Percentiles rank a stretch among this genome's conserved stretches.
These are phyloP conservation scores for Osmerus eperlanus DNA, from an alignment of 2,113 vertebrate species.

Conservation along the genomic window DNA sequence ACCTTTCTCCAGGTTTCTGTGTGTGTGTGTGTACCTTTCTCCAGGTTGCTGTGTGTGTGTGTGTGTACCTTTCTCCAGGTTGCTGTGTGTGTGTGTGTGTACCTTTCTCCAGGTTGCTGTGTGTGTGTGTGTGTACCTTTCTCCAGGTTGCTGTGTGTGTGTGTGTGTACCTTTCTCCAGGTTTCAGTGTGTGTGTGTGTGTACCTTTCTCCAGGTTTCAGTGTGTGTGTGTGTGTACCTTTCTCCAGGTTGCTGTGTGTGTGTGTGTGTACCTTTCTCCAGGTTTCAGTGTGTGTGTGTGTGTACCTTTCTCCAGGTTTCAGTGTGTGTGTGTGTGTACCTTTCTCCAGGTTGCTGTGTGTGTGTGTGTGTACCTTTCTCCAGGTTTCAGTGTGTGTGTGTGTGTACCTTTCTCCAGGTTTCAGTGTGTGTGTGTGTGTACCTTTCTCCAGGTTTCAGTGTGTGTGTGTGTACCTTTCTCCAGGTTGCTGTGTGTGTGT, in stretches of 20 bases:
- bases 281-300: conserved; percentile 72
- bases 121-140: neutral
- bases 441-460: too few species aligned
- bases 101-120: too few species aligned
- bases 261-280: conserved; percentile 79
- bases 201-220: too few species aligned
- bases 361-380: conserved; percentile 76
- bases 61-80: conserved; percentile 84
- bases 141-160: too few species aligned
- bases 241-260: too few species aligned
- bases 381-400: conserved; percentile 75
- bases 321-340: neutral
- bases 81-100: conserved; percentile 53
- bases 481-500: conserved; percentile 75
- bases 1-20: too few species aligned
- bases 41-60: neutral
- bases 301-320: too few species aligned
- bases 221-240: neutral
- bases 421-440: neutral
- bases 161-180: conserved; percentile 81
- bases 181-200: conserved; percentile 65
- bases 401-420: too few species aligned
- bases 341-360: too few species aligned
- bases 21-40: neutral
- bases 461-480: conserved; percentile 76